Base-by-base conservation (phyloP, 2,797 vertebrate genomes). In the Ciconia nigra region DNA sequence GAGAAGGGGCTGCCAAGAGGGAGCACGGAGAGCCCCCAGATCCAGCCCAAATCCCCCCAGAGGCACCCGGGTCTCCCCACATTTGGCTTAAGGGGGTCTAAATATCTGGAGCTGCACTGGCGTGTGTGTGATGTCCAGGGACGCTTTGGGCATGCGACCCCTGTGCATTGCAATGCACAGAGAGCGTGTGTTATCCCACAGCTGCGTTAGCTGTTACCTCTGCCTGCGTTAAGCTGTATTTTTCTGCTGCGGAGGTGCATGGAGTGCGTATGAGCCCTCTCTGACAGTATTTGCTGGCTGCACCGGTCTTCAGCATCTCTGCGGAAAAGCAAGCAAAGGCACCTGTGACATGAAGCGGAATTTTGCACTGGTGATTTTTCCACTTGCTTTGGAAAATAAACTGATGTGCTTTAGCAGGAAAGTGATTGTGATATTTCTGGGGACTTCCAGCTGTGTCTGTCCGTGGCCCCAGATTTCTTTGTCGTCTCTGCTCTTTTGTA, bases 111-210 rank as follows among this genome's bases (percentile, higher is more conserved):
- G 20, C 28, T 54, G 33, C 25, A 7, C 31, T 20, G n/a, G 15
- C 1, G 0, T 16, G 29, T 15, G 10, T 20, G 20, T 15, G 1
- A 35, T 46, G 42, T 35, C 49, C 22, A 25, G 5, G 37, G 47
- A 14, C 44, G 39, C 54, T 83, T 37, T 57, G 61, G 39, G 46
- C 13, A 8, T 18, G 39, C 1, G 5, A 5, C 2, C 33, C 10
- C 33, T 0, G 0, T 0, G 0, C 9, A 1, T 7, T 35, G 54
- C 28, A 24, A 7, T 22, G n/a, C 22, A 8, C 15, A 4, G 47
- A 11, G 65, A 62, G 22, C 1, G 3, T 11, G n/a, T 25, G 12
- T 17, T 44, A 20, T 8, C 25, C 13, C 41, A 5, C 18, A 9
- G 16, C 71, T 33, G 9, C 3, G 7, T 3, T 37, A 37, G 57